These are phyloP conservation scores for Epinephelus fuscoguttatus DNA, from an alignment of 2,113 vertebrate genomes.

Conservation along the genomic window DNA sequence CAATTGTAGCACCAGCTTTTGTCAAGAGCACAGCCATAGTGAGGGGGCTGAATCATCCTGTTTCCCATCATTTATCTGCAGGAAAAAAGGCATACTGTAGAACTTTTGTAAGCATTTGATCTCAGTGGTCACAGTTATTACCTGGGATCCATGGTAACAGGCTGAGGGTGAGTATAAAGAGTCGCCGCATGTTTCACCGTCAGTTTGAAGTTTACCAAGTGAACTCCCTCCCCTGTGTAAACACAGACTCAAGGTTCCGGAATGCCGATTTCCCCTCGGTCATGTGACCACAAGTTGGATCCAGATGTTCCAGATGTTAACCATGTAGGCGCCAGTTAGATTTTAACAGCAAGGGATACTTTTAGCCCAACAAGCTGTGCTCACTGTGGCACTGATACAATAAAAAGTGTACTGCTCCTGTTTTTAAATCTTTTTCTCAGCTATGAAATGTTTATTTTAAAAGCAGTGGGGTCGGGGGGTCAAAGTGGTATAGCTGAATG, in stretches of 20 bases:
- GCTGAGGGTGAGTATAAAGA: slow-evolving; percentile 31
- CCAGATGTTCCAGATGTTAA: slow-evolving; percentile 81
- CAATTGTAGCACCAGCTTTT: neutral
- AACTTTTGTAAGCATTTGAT: neutral
- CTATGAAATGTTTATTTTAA: neutral
- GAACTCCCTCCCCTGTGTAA: neutral
- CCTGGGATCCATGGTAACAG: slow-evolving; percentile 76
- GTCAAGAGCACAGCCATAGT: slow-evolving; percentile 4
- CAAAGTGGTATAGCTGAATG: no score
- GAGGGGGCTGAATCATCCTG: neutral
- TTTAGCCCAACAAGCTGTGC: neutral
- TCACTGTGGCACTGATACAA: neutral
- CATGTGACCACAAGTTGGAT: slow-evolving; percentile 66
- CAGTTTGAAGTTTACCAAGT: neutral
- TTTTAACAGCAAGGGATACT: no score
- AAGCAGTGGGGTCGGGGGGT: no score
- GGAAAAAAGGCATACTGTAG: neutral
- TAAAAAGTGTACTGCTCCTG: neutral
- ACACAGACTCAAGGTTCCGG: slow-evolving; percentile 23
- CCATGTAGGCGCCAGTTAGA: slow-evolving; percentile 49
- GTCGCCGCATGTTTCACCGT: slow-evolving; percentile 61
- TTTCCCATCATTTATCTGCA: neutral
- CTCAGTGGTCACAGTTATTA: slow-evolving; percentile 48
- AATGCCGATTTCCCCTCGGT: slow-evolving; percentile 28
- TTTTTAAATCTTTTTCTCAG: neutral